phyloP scores from a whole-genome alignment of 2,797 vertebrate species.

The Sebastes hubbsi region DNA sequence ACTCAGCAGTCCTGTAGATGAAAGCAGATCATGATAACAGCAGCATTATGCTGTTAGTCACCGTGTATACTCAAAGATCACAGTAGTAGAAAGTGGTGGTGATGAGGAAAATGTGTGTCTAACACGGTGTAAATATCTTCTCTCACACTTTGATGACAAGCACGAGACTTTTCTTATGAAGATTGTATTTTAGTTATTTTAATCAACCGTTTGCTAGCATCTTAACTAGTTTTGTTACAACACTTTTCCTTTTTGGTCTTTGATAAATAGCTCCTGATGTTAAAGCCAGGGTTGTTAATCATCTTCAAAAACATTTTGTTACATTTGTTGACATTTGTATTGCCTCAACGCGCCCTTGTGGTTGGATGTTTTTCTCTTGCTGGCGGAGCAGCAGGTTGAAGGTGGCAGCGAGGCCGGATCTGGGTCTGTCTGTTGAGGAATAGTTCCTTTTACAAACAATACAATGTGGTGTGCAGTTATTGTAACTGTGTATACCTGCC shows the following conservation, averaged over 20 bases:
- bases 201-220: background rate
- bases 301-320: no score
- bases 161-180: slow-evolving; percentile 9
- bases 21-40: background rate
- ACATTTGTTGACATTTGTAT: no score
- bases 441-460: no score
- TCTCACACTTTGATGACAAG: background rate
- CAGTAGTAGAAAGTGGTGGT: background rate
- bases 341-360: no score
- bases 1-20: background rate
- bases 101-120: background rate
- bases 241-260: background rate
- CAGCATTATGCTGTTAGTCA: background rate
- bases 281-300: background rate
- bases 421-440: no score
- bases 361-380: no score
- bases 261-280: background rate
- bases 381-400: no score
- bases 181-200: background rate
- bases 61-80: background rate
- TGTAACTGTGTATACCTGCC: no score
- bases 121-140: background rate
- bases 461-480: no score
- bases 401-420: no score
- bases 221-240: background rate